Percentiles rank a stretch among this genome's conserved stretches.
Evolutionary conservation across 2,113 vertebrate species (phyloP).

Genomic region (Spilogale gracilis): DNA sequence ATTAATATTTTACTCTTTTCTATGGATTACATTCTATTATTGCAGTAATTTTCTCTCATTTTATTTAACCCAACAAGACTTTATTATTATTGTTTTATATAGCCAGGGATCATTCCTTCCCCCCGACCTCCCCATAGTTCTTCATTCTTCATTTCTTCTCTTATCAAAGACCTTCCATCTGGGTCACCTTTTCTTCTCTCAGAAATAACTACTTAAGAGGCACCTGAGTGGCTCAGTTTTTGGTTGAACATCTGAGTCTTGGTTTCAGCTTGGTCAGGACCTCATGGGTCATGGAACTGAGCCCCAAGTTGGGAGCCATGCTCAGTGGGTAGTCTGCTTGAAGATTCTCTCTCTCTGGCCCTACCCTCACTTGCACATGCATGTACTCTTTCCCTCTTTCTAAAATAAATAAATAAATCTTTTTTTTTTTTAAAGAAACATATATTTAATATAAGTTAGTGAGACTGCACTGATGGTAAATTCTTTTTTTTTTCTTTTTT

Average conservation of each 20-base stretch:
- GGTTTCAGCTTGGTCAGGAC: neutral
- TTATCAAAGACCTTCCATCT: neutral
- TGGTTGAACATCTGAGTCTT: neutral
- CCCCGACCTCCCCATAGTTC: neutral
- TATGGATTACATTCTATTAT: neutral
- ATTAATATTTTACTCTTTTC: slow-evolving; percentile 1
- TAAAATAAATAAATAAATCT: neutral
- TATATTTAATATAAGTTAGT: neutral
- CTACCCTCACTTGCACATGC: neutral
- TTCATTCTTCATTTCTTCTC: slow-evolving; percentile 9
- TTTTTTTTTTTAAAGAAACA: neutral
- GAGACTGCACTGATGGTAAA: neutral
- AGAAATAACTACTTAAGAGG: neutral
- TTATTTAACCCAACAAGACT: neutral
- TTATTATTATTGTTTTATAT: neutral
- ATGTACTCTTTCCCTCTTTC: neutral
- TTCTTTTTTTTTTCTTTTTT: neutral
- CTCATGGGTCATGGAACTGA: neutral
- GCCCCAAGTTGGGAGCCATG: neutral
- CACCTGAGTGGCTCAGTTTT: neutral
- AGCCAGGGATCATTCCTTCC: neutral
- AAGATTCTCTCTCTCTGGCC: neutral
- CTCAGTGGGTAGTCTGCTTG: neutral
- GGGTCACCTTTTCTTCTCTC: slow-evolving; percentile 12
- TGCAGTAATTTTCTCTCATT: neutral